Evolutionary conservation across 92 coral and sea anemone species (phyloP).

Genomic region (Nematostella vectensis): DNA sequence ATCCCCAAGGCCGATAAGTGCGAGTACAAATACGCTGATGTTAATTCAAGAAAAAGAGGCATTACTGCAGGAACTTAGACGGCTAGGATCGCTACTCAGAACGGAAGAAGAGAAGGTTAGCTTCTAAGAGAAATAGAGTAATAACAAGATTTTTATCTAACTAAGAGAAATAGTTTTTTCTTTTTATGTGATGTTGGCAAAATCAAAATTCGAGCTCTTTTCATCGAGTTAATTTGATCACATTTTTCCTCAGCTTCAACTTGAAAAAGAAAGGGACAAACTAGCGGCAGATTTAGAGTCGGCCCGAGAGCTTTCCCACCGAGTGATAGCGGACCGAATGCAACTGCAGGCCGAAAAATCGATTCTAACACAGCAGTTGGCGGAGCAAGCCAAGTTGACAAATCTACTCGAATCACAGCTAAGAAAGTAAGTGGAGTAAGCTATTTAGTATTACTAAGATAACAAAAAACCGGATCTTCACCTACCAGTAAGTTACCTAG

Average conservation of each 20-base stretch:
- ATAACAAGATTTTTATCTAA: neutral
- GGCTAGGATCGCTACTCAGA: constrained; percentile 52
- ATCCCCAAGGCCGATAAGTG: constrained; percentile 6
- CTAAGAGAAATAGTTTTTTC: too few relatives aligned
- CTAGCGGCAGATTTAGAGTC: constrained; percentile 67
- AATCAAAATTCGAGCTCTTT: too few relatives aligned
- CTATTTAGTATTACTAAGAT: too few relatives aligned
- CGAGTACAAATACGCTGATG: constrained; percentile 14
- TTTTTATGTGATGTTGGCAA: too few relatives aligned
- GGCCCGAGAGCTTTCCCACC: constrained; percentile 76
- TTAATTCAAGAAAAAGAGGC: constrained; percentile 47
- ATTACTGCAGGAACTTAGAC: constrained; percentile 41
- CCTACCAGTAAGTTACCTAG: too few relatives aligned
- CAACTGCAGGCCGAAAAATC: constrained; percentile 75
- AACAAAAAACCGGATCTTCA: neutral
- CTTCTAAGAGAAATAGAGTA: too few relatives aligned
- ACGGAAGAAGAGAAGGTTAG: constrained; percentile 71
- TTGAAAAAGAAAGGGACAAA: constrained; percentile 72
- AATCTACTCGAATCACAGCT: constrained; percentile 72
- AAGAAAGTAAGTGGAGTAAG: constrained; percentile 50
- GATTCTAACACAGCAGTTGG: constrained; percentile 65
- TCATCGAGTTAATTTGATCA: too few relatives aligned
- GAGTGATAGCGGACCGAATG: constrained; percentile 61
- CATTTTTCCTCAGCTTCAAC: constrained; percentile 50
- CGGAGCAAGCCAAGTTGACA: constrained; percentile 75